Conservation (phyloP, 2,113 vertebrate genomes). For the Brachionichthys hirsutus region DNA sequence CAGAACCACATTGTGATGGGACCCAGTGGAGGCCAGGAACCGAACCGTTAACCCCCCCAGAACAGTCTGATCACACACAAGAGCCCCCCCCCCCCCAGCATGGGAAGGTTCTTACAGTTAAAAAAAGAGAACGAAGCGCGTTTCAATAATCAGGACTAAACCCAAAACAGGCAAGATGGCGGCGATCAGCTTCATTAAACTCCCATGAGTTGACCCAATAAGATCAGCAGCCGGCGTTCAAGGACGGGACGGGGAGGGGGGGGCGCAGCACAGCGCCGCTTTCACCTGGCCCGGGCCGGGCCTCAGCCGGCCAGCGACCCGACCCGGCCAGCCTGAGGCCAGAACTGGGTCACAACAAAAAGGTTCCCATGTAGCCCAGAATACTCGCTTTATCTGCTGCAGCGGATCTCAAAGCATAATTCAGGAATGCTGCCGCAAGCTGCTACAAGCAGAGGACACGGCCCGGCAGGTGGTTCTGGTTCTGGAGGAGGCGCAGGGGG, state of each 20-base stretch:
- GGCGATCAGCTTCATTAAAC: neutral
- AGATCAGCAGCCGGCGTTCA: constrained; percentile 53
- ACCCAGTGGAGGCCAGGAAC: too few relatives aligned
- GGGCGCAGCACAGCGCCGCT: constrained; percentile 32
- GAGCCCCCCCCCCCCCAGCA: too few relatives aligned
- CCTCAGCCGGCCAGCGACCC: too few relatives aligned
- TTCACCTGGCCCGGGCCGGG: too few relatives aligned
- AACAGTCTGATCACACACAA: too few relatives aligned
- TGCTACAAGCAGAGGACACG: constrained; percentile 4
- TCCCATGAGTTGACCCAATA: constrained; percentile 27
- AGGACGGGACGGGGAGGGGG: constrained; percentile 38
- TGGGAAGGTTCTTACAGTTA: too few relatives aligned
- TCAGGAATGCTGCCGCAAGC: constrained; percentile 33
- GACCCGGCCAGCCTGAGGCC: too few relatives aligned
- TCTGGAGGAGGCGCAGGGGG: too few relatives aligned
- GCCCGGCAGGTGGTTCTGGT: neutral
- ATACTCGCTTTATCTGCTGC: constrained; percentile 12
- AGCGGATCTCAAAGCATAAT: constrained; percentile 21
- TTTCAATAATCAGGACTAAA: neutral
- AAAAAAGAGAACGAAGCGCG: too few relatives aligned
- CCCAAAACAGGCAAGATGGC: constrained; percentile 1
- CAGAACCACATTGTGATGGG: too few relatives aligned
- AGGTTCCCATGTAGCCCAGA: constrained; percentile 37
- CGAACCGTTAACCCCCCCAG: too few relatives aligned
- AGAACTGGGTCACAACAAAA: constrained; percentile 2